These are phyloP conservation scores for Acanthiza pusilla DNA, from an alignment of 2,797 vertebrate genomes.

Conservation along the genomic window DNA sequence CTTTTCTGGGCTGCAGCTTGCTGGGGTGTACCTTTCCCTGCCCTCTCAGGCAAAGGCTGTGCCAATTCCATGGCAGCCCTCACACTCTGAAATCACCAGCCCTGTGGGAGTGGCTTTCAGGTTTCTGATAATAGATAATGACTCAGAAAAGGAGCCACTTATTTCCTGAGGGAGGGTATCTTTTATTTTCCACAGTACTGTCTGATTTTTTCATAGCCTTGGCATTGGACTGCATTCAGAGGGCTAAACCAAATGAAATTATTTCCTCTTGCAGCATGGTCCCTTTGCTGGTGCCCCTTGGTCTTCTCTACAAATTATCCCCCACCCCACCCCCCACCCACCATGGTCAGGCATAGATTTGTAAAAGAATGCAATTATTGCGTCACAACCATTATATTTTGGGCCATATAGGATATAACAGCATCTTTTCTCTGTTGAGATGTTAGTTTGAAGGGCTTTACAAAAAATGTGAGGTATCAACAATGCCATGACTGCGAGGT, in stretches of 20 bases:
- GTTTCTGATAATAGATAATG: background rate
- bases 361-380: background rate
- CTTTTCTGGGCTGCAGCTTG: background rate
- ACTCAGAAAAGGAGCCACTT: background rate
- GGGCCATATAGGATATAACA: background rate
- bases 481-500: background rate
- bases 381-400: background rate
- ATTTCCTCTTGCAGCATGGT: background rate
- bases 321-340: too few species aligned
- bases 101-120: background rate
- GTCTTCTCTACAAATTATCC: background rate
- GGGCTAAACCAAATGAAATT: background rate
- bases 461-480: background rate
- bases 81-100: background rate
- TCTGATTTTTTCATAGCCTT: background rate
- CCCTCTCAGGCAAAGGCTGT: background rate
- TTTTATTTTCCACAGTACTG: background rate
- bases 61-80: background rate
- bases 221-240: background rate
- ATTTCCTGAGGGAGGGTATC: background rate
- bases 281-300: background rate
- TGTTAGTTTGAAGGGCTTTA: background rate
- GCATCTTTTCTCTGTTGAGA: background rate
- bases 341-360: background rate
- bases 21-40: background rate